Conservation (phyloP, 2,113 vertebrate genomes). For the Hystrix cristata region DNA sequence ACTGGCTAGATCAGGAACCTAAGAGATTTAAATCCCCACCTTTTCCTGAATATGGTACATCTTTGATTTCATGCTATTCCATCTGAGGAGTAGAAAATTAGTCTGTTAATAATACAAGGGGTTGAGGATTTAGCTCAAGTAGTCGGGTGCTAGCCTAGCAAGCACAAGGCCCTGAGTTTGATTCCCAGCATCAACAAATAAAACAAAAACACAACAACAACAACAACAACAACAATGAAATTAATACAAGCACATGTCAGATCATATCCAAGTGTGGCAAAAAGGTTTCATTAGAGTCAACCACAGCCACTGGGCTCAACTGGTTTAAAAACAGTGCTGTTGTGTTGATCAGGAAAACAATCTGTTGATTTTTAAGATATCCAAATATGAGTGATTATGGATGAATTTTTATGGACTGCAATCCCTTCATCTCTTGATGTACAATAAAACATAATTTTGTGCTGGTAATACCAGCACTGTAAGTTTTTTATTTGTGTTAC, state of each 20-base stretch:
- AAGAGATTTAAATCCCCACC: background rate
- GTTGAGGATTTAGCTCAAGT: too few relatives aligned
- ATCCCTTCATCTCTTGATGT: slow-evolving; percentile 17
- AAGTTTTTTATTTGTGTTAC: slow-evolving; percentile 43
- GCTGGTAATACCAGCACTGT: background rate
- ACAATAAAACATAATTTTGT: slow-evolving; percentile 43
- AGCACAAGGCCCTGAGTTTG: too few relatives aligned
- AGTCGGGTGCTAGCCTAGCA: too few relatives aligned
- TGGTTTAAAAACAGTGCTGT: slow-evolving; percentile 22
- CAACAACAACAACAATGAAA: background rate
- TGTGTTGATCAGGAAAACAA: slow-evolving; percentile 31
- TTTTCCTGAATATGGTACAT: background rate
- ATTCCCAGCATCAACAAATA: too few relatives aligned
- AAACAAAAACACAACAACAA: too few relatives aligned
- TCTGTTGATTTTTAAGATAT: slow-evolving; percentile 55
- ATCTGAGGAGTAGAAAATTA: background rate
- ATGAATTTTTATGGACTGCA: background rate
- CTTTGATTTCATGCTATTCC: background rate
- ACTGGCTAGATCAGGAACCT: background rate
- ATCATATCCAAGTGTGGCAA: background rate
- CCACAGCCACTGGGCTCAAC: background rate
- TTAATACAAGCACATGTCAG: background rate
- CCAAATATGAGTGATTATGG: background rate
- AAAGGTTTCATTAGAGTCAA: background rate
- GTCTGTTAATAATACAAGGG: background rate